A percentile compares a stretch with the other conserved stretches of the same genome.
phyloP scores from a whole-genome alignment of 2,888 invertebrate genomes.

The Erpobdella octoculata region DNA sequence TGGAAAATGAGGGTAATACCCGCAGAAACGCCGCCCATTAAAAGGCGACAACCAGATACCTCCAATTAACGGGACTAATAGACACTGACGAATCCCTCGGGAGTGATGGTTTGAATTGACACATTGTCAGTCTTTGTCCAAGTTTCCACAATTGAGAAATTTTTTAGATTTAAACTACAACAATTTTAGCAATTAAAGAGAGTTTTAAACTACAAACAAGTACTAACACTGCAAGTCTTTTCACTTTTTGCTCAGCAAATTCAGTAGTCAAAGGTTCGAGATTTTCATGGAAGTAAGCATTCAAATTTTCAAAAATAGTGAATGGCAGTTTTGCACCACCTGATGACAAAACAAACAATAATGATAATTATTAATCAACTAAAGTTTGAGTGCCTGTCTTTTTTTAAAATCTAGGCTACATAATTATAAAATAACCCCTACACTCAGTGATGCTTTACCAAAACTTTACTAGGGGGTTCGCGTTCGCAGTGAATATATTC shows the following conservation, averaged over 20 bases:
- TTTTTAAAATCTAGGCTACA: too few species aligned
- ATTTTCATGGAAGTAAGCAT: background rate
- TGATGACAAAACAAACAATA: background rate
- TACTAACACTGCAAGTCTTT: background rate
- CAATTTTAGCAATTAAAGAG: too few species aligned
- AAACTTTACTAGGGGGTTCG: too few species aligned
- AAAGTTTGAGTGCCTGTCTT: background rate
- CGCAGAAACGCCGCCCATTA: too few species aligned
- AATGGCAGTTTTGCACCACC: background rate
- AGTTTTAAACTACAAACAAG: background rate
- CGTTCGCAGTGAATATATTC: too few species aligned
- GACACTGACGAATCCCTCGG: too few species aligned
- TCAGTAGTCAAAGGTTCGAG: background rate
- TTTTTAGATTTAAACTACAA: background rate
- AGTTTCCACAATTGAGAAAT: background rate
- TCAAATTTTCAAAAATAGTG: constrained; percentile 2
- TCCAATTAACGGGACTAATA: too few species aligned
- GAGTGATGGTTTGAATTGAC: too few species aligned
- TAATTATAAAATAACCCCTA: too few species aligned
- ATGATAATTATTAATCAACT: background rate
- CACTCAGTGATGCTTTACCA: too few species aligned
- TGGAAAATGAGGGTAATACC: too few species aligned
- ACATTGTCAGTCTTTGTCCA: background rate
- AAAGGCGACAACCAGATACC: too few species aligned
- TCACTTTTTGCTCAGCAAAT: constrained; percentile 18